These are phyloP conservation scores for Escarpia spicata DNA, from an alignment of 2,888 invertebrate species.

Conservation along the genomic window DNA sequence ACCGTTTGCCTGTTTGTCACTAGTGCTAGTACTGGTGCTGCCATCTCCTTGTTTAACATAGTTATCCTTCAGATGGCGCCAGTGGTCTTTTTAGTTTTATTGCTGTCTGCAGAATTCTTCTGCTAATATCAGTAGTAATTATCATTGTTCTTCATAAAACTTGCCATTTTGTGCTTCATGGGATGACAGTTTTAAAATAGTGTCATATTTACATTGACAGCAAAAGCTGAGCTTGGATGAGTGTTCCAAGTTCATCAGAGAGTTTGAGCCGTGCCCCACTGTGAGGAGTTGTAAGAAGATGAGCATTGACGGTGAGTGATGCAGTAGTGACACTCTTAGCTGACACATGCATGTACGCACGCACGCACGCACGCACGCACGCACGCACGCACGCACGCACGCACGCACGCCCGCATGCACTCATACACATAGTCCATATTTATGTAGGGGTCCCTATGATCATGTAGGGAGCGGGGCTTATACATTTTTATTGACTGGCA, in stretches of 20 bases:
- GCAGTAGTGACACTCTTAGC: neutral
- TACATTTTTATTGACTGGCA: too few species aligned
- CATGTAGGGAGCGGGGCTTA: too few species aligned
- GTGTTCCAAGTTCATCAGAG: slow-evolving; percentile 52
- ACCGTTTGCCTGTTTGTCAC: neutral
- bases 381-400: slow-evolving; percentile 17
- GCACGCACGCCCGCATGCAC: neutral
- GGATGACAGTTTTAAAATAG: neutral
- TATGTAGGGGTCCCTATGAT: too few species aligned
- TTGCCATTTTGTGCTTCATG: too few species aligned
- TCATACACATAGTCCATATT: too few species aligned
- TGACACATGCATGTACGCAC: neutral
- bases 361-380: too few species aligned
- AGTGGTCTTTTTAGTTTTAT: neutral
- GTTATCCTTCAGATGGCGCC: neutral
- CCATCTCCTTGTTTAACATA: neutral
- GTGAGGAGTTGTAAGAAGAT: slow-evolving; percentile 32
- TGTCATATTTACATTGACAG: slow-evolving; percentile 25
- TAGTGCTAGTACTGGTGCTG: neutral
- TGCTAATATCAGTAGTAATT: neutral
- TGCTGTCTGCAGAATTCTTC: neutral
- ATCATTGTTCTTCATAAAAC: too few species aligned
- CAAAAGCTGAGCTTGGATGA: slow-evolving; percentile 42
- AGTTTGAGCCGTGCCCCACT: slow-evolving; percentile 56
- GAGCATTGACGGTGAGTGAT: slow-evolving; percentile 35